Conservation (phyloP, 2,888 invertebrate genomes). For the Limnephilus lunatus region DNA sequence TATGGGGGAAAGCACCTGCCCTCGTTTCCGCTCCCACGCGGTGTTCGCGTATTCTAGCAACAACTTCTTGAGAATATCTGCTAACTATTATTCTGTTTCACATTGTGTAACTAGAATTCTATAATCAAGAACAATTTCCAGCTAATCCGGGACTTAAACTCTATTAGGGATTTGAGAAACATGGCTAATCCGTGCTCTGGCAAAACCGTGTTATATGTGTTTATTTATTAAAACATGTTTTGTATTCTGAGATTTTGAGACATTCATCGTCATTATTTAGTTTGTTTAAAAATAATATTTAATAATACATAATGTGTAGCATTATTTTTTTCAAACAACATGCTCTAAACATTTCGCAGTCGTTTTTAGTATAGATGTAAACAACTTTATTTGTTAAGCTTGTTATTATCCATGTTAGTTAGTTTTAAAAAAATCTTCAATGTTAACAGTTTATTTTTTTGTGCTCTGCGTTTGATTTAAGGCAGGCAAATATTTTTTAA, state of each 20-base stretch:
- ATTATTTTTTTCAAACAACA: neutral
- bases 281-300: neutral
- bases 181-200: neutral
- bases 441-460: too few relatives aligned
- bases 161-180: neutral
- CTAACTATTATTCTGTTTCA: slow-evolving; percentile 2
- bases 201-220: neutral
- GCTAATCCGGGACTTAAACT: neutral
- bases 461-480: too few relatives aligned
- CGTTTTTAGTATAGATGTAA: too few relatives aligned
- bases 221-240: neutral
- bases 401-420: too few relatives aligned
- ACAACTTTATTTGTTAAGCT: too few relatives aligned
- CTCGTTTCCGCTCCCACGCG: neutral
- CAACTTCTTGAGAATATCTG: neutral
- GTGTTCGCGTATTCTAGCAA: neutral
- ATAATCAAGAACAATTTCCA: neutral
- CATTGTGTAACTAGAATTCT: neutral
- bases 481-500: too few relatives aligned
- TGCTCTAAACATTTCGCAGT: too few relatives aligned
- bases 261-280: neutral
- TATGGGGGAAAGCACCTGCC: neutral
- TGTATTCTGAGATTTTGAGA: neutral
- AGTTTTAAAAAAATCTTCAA: too few relatives aligned
- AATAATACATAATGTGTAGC: neutral